Evolutionary conservation across 2,113 vertebrate genomes (phyloP), one percentile per base, ranked within the genome.

Genomic region (Ceyx cyanopectus): DNA sequence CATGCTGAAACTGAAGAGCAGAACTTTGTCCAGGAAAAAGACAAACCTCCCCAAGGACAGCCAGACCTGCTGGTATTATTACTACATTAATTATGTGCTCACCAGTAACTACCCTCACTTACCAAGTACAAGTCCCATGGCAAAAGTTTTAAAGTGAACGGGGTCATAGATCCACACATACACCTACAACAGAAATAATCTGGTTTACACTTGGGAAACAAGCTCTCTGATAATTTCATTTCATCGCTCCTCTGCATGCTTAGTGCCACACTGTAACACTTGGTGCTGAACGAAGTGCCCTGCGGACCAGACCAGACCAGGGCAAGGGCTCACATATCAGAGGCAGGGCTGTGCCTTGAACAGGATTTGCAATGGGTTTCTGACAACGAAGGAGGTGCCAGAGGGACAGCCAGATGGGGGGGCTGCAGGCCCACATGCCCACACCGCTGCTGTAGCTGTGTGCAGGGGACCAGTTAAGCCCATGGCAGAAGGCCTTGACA

Each of bases 111-210:
- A 8, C 70, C 57, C 19, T 54, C 83, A 98, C 98, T 98, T 97
- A 99, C 99, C 99, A 77, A 99, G 98, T 50, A 99, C 98, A 91
- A 99, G 98, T 90, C 99, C 99, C 99, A 99, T 99, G 93, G 99
- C 99, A 97, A 99, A 99, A 6, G 99, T 99, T 98, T 99, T 99
- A 93, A 99, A 99, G 95, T 99, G 99, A 89, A 99, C 99, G 2
- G 99, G 99, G 97, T 99, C 99, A 69, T 99, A 99, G 97, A 99
- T 99, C 99, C 99, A 99, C 79, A 99, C 99, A 24, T 98, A 99
- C 10, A 99, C 99, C 99, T 99, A 81, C 22, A 97, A 97, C 29
- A 97, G 95, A 86, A 97, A 97, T 8, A 12, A 65, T 5, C 10
- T 30, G 7, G 37, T 81, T 93, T 93, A 93, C 34, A 65, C 61